Percentiles rank a stretch among this genome's conserved stretches.
Conservation (phyloP, 2,113 vertebrate genomes). For the Myiozetetes cayanensis region DNA sequence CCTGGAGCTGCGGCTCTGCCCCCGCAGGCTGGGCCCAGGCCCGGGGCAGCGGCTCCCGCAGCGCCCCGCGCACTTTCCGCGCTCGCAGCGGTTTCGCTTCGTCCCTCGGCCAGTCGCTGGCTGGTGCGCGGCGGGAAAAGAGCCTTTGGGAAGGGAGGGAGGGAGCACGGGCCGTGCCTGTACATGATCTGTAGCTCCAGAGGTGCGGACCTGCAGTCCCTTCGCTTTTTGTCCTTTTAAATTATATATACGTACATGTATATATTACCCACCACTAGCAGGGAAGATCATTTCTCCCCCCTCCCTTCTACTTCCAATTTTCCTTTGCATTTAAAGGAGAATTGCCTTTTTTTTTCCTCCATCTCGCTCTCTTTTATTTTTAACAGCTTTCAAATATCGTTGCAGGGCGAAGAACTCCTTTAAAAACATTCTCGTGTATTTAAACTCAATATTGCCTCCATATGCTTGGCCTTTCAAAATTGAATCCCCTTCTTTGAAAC, state of each 20-base stretch:
- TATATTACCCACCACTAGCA: not conserved
- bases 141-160: not conserved
- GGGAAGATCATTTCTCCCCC: not conserved
- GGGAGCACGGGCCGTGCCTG: not conserved
- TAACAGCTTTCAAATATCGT: not conserved
- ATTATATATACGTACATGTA: not conserved
- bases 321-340: not conserved
- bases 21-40: not conserved
- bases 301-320: not conserved
- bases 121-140: not conserved
- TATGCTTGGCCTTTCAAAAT: slow-evolving; percentile 25
- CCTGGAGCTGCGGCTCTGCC: not conserved
- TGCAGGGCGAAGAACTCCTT: not conserved
- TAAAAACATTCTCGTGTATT: not conserved
- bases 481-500: not conserved
- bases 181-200: not conserved
- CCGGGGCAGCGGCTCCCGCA: not conserved
- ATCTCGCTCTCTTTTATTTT: not conserved
- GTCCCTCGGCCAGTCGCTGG: fast-evolving
- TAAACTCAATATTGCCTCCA: slow-evolving; percentile 38
- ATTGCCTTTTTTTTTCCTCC: fast-evolving
- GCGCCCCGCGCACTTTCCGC: not conserved
- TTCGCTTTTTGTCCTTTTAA: slow-evolving; percentile 5
- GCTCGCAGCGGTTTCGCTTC: not conserved
- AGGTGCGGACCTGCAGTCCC: not conserved